These are phyloP conservation scores for Phaethornis superciliosus DNA, from an alignment of 2,113 vertebrate genomes.

Conservation along the genomic window DNA sequence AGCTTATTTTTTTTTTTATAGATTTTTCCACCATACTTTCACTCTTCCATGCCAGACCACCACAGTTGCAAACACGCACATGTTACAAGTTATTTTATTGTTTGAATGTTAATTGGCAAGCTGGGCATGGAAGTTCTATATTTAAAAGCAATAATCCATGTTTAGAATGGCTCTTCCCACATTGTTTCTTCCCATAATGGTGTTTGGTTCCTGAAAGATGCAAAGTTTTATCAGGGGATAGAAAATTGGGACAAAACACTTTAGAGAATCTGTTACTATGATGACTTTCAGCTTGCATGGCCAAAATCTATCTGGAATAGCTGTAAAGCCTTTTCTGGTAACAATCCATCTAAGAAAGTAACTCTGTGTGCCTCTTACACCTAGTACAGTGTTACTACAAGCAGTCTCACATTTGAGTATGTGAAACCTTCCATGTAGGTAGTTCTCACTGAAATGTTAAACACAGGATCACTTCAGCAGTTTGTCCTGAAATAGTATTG, in stretches of 20 bases:
- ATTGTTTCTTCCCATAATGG: neutral
- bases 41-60: neutral
- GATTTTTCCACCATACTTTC: neutral
- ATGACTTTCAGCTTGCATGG: neutral
- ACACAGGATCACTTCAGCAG: neutral
- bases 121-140: neutral
- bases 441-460: neutral
- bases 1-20: no score
- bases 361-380: neutral
- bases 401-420: neutral
- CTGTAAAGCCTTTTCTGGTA: neutral
- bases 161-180: neutral
- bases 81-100: neutral
- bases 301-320: neutral
- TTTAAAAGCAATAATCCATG: neutral
- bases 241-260: neutral
- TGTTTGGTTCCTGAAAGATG: neutral
- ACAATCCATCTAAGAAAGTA: neutral
- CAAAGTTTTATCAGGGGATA: fast-evolving
- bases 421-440: neutral
- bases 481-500: neutral
- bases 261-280: neutral
- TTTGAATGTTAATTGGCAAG: neutral
- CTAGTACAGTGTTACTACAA: neutral
- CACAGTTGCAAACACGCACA: neutral